Percentiles rank a stretch among this genome's conserved stretches.
phyloP scores from a whole-genome alignment of 2,113 vertebrate species.

The Hoplias malabaricus region DNA sequence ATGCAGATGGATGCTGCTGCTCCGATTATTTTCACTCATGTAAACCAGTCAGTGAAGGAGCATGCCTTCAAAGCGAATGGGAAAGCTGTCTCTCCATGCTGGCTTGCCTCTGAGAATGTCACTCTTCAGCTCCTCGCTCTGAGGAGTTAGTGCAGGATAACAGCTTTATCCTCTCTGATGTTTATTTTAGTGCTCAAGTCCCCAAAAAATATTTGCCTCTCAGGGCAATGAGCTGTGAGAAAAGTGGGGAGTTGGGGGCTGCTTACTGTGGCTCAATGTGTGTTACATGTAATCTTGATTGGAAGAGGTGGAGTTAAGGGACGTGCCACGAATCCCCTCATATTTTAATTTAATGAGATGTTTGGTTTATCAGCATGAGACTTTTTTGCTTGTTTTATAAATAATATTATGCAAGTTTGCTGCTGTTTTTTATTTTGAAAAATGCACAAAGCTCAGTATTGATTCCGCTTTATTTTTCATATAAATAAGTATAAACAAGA shows the following conservation, averaged over 20 bases:
- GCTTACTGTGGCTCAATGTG: background rate
- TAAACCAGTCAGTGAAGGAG: slow-evolving; percentile 67
- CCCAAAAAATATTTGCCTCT: slow-evolving; percentile 14
- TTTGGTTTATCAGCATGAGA: background rate
- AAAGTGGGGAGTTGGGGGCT: background rate
- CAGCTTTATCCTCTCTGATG: background rate
- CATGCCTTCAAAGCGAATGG: slow-evolving; percentile 75
- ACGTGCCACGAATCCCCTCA: background rate
- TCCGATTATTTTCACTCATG: slow-evolving; percentile 7
- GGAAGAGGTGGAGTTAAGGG: too few species aligned
- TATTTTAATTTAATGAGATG: background rate
- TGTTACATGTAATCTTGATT: background rate
- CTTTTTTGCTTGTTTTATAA: background rate
- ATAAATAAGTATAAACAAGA: background rate
- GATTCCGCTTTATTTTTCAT: background rate
- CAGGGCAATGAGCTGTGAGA: background rate
- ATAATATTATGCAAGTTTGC: background rate
- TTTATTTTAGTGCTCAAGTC: slow-evolving; percentile 21
- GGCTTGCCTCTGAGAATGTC: slow-evolving; percentile 68
- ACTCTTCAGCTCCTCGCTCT: slow-evolving; percentile 52
- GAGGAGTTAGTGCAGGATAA: background rate
- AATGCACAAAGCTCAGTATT: background rate
- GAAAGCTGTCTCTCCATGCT: slow-evolving; percentile 68
- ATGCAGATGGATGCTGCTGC: background rate
- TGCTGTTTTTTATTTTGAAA: background rate